These are phyloP conservation scores for Pyralis farinalis DNA, from an alignment of 2,888 invertebrate species.

Conservation along the genomic window DNA sequence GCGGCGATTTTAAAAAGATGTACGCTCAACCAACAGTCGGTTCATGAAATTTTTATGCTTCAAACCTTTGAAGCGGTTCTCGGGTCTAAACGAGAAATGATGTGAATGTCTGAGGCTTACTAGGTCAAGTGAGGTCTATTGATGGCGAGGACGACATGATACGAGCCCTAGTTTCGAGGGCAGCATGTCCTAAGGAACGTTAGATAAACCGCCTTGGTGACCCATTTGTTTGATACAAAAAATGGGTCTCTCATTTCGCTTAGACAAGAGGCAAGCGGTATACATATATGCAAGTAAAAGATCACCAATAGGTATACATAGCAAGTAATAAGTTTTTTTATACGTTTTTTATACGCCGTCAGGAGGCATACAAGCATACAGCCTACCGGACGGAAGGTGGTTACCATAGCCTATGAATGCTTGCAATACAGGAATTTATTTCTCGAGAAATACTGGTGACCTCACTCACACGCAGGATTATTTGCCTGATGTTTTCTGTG, in stretches of 20 bases:
- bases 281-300: no score
- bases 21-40: slow-evolving; percentile 35
- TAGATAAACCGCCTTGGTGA: slow-evolving; percentile 21
- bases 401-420: no score
- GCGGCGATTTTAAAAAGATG: slow-evolving; percentile 46
- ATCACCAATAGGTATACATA: no score
- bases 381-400: no score
- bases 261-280: no score
- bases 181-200: slow-evolving; percentile 35
- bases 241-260: background rate
- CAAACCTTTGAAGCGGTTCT: slow-evolving; percentile 51
- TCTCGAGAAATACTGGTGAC: no score
- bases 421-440: no score
- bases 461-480: no score
- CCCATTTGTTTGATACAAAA: slow-evolving; percentile 14
- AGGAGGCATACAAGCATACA: no score
- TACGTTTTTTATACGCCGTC: no score
- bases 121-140: slow-evolving; percentile 62
- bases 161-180: slow-evolving; percentile 37
- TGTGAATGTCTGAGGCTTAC: slow-evolving; percentile 57
- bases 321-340: no score
- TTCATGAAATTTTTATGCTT: slow-evolving; percentile 60
- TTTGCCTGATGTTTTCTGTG: no score
- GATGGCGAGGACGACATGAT: slow-evolving; percentile 45
- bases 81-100: slow-evolving; percentile 50